phyloP scores from a whole-genome alignment of 2,888 invertebrate species.

The Caradrina clavipalpis region DNA sequence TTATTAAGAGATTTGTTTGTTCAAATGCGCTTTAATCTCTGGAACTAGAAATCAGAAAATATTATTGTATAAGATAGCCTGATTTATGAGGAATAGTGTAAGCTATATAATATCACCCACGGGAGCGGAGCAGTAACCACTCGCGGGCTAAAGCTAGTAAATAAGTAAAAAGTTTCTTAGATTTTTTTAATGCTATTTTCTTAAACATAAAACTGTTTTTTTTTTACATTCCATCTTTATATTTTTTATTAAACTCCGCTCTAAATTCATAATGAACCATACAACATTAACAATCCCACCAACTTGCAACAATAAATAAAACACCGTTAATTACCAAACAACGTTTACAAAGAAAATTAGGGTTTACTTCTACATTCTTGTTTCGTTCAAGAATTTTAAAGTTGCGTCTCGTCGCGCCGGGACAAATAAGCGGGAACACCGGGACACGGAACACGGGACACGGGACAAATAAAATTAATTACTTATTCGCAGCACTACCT shows the following conservation, averaged over 20 bases:
- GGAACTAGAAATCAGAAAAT: no score
- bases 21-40: no score
- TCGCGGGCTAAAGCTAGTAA: no score
- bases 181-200: no score
- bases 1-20: no score
- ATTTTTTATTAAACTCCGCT: no score
- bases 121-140: no score
- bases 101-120: no score
- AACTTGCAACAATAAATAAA: slow-evolving; percentile 42
- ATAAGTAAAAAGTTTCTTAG: no score
- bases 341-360: slow-evolving; percentile 61
- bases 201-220: background rate
- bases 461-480: slow-evolving; percentile 68
- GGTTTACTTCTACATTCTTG: slow-evolving; percentile 57
- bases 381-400: slow-evolving; percentile 63
- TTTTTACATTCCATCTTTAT: no score
- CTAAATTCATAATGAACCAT: slow-evolving; percentile 4
- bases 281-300: slow-evolving; percentile 19
- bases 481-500: slow-evolving; percentile 68
- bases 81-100: no score
- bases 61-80: no score
- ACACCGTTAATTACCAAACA: slow-evolving; percentile 52
- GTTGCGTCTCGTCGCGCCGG: slow-evolving; percentile 56
- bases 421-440: slow-evolving; percentile 55
- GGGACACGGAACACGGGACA: slow-evolving; percentile 56